These are phyloP conservation scores for Metalampra italica DNA, from an alignment of 2,888 invertebrate genomes.

Conservation along the genomic window DNA sequence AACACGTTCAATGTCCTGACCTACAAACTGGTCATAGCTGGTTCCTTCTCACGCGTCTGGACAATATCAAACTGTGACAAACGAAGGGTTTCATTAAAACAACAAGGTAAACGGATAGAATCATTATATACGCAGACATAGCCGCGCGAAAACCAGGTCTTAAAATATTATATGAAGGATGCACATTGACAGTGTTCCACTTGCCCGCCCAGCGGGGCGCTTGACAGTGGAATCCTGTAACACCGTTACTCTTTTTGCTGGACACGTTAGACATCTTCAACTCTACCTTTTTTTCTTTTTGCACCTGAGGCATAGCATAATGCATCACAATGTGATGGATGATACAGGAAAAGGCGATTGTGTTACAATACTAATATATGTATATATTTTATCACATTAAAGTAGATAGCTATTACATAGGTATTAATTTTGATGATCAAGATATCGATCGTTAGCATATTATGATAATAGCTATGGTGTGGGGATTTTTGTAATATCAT, in stretches of 20 bases:
- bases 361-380: not conserved
- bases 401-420: not conserved
- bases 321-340: not conserved
- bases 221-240: slow-evolving; percentile 52
- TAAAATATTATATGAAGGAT: not conserved
- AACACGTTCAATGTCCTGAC: too few relatives aligned
- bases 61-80: too few relatives aligned
- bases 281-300: slow-evolving; percentile 42
- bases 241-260: slow-evolving; percentile 65
- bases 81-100: too few relatives aligned
- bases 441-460: too few relatives aligned
- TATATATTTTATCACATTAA: not conserved
- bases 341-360: not conserved
- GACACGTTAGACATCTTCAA: slow-evolving; percentile 53
- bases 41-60: too few relatives aligned
- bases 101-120: too few relatives aligned
- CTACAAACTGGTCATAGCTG: too few relatives aligned
- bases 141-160: too few relatives aligned
- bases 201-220: slow-evolving; percentile 16
- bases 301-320: slow-evolving; percentile 8
- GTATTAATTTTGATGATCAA: not conserved
- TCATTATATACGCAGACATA: too few relatives aligned
- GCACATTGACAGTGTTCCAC: not conserved
- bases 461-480: too few relatives aligned
- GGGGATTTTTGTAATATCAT: too few relatives aligned